Evolutionary conservation across 2,888 invertebrate species (phyloP).

Genomic region (Campopleginae sp.): DNA sequence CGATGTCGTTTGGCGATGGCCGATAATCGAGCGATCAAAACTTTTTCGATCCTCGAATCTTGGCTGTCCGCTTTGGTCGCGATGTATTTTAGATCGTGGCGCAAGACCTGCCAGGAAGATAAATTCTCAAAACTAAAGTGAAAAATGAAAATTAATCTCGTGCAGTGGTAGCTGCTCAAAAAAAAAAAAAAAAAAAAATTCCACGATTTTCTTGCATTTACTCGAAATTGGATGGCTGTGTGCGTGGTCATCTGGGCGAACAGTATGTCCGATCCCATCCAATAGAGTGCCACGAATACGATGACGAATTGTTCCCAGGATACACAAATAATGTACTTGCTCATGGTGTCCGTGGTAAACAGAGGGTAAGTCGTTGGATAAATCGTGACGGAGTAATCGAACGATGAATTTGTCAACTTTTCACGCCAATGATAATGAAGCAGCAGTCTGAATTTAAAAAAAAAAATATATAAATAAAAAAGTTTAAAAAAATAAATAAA

Average conservation of each 20-base stretch:
- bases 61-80: not conserved
- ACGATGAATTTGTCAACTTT: slow-evolving; percentile 52
- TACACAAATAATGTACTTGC: slow-evolving; percentile 60
- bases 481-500: no score
- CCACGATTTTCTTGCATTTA: slow-evolving; percentile 26
- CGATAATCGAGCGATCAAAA: slow-evolving; percentile 47
- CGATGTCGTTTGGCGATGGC: slow-evolving; percentile 60
- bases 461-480: no score
- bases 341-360: slow-evolving; percentile 54
- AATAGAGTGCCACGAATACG: slow-evolving; percentile 64
- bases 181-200: not conserved
- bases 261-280: slow-evolving; percentile 65
- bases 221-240: slow-evolving; percentile 65
- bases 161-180: not conserved
- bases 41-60: slow-evolving; percentile 29
- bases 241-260: slow-evolving; percentile 68
- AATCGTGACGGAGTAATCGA: slow-evolving; percentile 63
- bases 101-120: slow-evolving; percentile 44
- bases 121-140: not conserved
- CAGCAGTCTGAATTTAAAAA: slow-evolving; percentile 46
- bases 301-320: slow-evolving; percentile 65
- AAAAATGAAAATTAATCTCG: not conserved
- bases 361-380: slow-evolving; percentile 64
- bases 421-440: slow-evolving; percentile 46
- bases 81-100: slow-evolving; percentile 60